Evolutionary conservation across 2,797 vertebrate species (phyloP).

Genomic region (Poecilia velifera): DNA sequence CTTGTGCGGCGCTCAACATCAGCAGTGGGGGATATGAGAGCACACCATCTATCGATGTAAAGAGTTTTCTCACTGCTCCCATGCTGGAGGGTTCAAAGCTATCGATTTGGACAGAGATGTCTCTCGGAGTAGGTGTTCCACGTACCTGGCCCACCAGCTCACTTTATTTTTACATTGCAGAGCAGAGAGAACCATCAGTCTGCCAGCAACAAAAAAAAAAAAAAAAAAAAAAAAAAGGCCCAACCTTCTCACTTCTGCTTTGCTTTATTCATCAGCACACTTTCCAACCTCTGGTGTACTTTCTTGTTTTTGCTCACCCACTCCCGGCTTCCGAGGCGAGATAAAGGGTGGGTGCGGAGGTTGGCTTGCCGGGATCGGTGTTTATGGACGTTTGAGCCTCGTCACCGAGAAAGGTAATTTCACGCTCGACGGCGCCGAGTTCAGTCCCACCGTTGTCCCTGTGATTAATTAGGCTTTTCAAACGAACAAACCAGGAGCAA

Average conservation of each 20-base stretch:
- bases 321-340: constrained; percentile 54
- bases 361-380: constrained; percentile 68
- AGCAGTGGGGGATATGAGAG: constrained; percentile 53
- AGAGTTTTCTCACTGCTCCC: constrained; percentile 56
- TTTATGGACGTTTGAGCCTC: constrained; percentile 79
- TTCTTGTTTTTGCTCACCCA: constrained; percentile 31
- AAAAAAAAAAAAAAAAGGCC: constrained; percentile 23
- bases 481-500: constrained; percentile 77
- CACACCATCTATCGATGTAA: constrained; percentile 51
- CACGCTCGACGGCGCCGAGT: constrained; percentile 76
- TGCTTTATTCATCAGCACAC: constrained; percentile 32
- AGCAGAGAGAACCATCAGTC: constrained; percentile 24
- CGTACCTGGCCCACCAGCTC: constrained; percentile 55
- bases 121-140: constrained; percentile 61
- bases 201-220: constrained; percentile 24
- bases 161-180: constrained; percentile 61
- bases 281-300: constrained; percentile 52
- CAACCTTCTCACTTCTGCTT: constrained; percentile 27
- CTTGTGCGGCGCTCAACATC: constrained; percentile 45
- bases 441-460: constrained; percentile 70
- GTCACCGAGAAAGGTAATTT: constrained; percentile 83
- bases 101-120: constrained; percentile 64
- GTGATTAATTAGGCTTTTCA: constrained; percentile 82
- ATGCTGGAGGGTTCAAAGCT: constrained; percentile 68
- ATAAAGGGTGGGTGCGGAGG: constrained; percentile 68